Conservation (phyloP, 2,113 vertebrate species). For the Cygnus buccinator region DNA sequence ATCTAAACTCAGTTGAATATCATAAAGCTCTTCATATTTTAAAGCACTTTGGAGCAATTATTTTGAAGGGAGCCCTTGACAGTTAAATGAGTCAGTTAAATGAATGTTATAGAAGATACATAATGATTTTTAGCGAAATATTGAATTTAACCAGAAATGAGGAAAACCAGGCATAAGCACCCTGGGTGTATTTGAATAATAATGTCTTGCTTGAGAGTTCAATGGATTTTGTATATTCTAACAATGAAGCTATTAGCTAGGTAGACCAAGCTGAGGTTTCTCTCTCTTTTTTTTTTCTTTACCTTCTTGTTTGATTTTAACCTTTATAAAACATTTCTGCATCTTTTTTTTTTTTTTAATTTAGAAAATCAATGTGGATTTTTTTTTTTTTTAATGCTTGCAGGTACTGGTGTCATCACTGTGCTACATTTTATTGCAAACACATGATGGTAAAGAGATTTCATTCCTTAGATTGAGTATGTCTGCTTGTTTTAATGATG, state of each 20-base stretch:
- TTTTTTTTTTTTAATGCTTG: not conserved
- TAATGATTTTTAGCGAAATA: slow-evolving; percentile 72
- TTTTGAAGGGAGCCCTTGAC: slow-evolving; percentile 65
- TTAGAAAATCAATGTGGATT: not conserved
- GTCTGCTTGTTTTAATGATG: not conserved
- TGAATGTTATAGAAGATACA: slow-evolving; percentile 67
- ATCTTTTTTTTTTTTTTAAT: not conserved
- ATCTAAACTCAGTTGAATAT: slow-evolving; percentile 57
- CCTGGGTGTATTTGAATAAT: slow-evolving; percentile 37
- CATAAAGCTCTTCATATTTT: slow-evolving; percentile 69
- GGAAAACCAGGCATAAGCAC: slow-evolving; percentile 53
- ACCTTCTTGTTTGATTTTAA: not conserved
- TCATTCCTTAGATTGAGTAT: not conserved
- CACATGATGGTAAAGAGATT: not conserved
- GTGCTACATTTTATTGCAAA: not conserved
- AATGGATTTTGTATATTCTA: slow-evolving; percentile 37
- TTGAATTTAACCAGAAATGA: slow-evolving; percentile 69
- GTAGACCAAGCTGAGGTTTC: not conserved
- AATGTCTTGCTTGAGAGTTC: slow-evolving; percentile 56
- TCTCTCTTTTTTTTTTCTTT: not conserved
- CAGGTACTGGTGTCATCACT: not conserved
- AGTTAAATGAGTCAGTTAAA: slow-evolving; percentile 72
- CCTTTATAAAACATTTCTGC: not conserved
- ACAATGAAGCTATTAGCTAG: slow-evolving; percentile 25
- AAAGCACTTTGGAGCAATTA: slow-evolving; percentile 70